Conservation (phyloP, 2,113 vertebrate genomes). For the Melanostigma gelatinosum region DNA sequence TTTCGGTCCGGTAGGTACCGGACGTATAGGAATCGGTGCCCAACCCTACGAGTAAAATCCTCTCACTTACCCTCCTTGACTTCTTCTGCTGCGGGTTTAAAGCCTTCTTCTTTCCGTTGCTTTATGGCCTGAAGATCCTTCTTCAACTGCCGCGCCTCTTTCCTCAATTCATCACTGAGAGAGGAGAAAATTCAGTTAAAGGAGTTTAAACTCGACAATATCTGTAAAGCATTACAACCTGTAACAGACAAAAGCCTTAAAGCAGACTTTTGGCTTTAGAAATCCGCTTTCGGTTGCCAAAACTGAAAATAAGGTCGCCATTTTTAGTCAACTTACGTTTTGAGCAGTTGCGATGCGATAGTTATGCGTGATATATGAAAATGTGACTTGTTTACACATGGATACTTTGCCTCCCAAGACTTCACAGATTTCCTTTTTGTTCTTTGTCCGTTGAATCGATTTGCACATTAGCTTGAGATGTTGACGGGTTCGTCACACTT, state of each 20-base stretch:
- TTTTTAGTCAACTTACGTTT: not conserved
- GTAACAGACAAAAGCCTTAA: not conserved
- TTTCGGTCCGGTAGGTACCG: too few species aligned
- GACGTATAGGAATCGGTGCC: too few species aligned
- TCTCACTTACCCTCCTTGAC: constrained; percentile 83
- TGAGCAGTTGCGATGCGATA: not conserved
- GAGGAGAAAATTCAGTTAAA: constrained; percentile 52
- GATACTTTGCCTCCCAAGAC: not conserved
- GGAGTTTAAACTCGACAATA: not conserved
- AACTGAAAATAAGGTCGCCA: not conserved
- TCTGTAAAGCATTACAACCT: constrained; percentile 9
- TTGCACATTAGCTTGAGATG: not conserved
- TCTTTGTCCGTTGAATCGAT: not conserved
- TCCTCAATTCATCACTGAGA: constrained; percentile 92
- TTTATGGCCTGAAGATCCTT: constrained; percentile 94
- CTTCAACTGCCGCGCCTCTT: constrained; percentile 93
- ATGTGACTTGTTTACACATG: too few species aligned
- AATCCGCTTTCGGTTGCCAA: not conserved
- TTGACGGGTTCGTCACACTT: too few species aligned
- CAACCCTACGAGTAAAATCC: not conserved
- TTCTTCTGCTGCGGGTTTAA: constrained; percentile 77
- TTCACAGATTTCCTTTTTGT: not conserved
- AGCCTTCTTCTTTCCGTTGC: constrained; percentile 87
- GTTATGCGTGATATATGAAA: not conserved
- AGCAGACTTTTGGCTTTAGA: constrained; percentile 11